These are phyloP conservation scores for Coptodon bakossiorum DNA, from an alignment of 2,113 vertebrate species.

Conservation along the genomic window DNA sequence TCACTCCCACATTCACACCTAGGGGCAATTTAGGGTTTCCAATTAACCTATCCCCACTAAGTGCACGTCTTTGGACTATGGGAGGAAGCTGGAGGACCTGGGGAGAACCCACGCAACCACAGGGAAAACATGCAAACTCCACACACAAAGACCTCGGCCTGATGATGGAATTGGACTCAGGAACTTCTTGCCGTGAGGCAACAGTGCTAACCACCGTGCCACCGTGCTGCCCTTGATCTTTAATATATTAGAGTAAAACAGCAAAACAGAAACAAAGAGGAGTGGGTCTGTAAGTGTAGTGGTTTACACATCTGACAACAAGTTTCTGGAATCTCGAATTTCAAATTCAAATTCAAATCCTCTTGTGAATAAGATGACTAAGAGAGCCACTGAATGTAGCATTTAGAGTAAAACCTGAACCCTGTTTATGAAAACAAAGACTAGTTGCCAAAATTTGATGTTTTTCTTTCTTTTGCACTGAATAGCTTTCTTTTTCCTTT, in stretches of 20 bases:
- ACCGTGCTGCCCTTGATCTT: background rate
- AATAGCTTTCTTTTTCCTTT: background rate
- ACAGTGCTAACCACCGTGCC: background rate
- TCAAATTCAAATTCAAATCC: background rate
- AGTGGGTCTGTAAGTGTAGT: background rate
- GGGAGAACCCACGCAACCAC: rapidly evolving
- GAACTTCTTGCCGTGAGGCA: background rate
- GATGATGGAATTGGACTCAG: background rate
- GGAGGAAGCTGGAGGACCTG: background rate
- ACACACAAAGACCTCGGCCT: background rate
- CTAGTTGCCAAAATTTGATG: background rate
- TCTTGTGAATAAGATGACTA: background rate
- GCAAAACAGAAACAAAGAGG: background rate
- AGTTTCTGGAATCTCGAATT: background rate
- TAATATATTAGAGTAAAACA: background rate
- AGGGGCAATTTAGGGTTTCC: background rate
- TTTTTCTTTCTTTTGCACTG: background rate
- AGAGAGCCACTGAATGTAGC: background rate
- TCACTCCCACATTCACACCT: background rate
- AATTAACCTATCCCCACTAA: background rate
- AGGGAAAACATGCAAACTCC: background rate
- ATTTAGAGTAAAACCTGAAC: background rate
- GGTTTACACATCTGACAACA: background rate
- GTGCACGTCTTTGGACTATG: background rate
- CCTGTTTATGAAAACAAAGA: background rate